Base-by-base conservation (phyloP, 2,797 vertebrate species). In the Oreortyx pictus region DNA sequence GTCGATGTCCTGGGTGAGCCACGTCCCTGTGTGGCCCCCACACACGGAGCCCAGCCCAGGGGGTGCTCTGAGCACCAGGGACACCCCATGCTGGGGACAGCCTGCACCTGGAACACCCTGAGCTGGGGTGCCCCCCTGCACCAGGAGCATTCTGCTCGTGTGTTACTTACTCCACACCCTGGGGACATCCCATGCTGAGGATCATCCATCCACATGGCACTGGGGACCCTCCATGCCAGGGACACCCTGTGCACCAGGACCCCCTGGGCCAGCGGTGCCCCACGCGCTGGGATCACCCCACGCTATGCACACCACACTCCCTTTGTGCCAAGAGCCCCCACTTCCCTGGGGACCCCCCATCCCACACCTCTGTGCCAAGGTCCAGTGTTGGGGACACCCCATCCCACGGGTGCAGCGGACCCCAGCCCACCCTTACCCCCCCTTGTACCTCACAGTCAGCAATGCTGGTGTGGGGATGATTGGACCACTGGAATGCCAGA, bases 401-500 rank as follows among this genome's bases (percentile, higher is more conserved):
- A n/a, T 14, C 20, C 29, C 29, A 8, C 16, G 10, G 25, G 25
- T 11, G 15, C 60, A 6, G 17, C 4, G 60, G 37, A 29, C 37
- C 60, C 15, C 59, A 8, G 11, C 59, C 16, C 4, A 7, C 15
- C 60, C 22, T 86, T 70, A 91, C 0, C 0, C 17, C 31, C 41
- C 0, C 11, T 8, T 14, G 6, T 14, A 27, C 61, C 66, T 71
- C 49, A 0, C 90, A 98, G 98, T 98, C 89, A 98, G 98, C 92
- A 98, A 98, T 1, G 98, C 98, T 3, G 98, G 98, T 5, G 98
- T 98, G 9, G 98, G 98, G 60, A 97, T 98, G 90, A 98, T 97
- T 46, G 98, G 98, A 5, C 98, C 97, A 1, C 20, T 98, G 79
- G 98, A 98, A 94, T 98, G 97, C 94, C 98, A 98, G 92, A 96